Conservation (phyloP, 1,140 invertebrate species). For the Bombus turneri region DNA sequence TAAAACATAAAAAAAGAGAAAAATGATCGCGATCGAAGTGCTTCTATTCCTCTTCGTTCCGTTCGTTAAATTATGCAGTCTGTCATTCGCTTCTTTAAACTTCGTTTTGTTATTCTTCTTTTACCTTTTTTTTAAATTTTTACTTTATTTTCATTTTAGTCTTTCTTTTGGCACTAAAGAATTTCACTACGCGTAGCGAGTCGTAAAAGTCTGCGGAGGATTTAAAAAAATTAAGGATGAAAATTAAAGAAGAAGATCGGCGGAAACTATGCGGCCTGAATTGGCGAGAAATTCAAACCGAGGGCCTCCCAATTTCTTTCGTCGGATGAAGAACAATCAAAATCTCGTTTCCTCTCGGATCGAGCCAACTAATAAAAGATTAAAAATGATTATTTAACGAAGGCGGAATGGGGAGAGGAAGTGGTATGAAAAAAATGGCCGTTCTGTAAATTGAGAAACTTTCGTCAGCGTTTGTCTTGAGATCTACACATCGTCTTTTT, state of each 20-base stretch:
- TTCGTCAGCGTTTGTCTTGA: conserved; percentile 18
- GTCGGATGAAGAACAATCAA: neutral
- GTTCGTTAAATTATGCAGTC: conserved; percentile 53
- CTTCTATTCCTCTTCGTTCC: conserved; percentile 3
- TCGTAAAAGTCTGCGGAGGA: neutral
- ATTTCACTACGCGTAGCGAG: conserved; percentile 60
- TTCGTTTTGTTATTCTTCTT: neutral
- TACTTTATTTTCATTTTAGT: conserved; percentile 17
- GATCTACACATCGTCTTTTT: conserved; percentile 29
- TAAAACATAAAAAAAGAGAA: conserved; percentile 67
- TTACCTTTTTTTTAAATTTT: conserved; percentile 44
- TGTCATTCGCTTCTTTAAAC: conserved; percentile 22
- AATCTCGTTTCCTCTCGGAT: conserved; percentile 15
- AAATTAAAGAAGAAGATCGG: neutral
- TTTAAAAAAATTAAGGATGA: too few species aligned
- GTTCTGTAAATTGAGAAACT: neutral
- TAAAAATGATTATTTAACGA: neutral
- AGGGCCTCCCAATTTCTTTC: too few species aligned
- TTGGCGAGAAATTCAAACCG: neutral
- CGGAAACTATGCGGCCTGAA: neutral
- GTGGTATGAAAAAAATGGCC: neutral
- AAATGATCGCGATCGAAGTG: conserved; percentile 43
- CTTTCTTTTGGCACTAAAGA: conserved; percentile 73
- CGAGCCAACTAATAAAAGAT: neutral
- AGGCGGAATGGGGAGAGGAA: neutral